Evolutionary conservation across 2,888 invertebrate species (phyloP).

Genomic region (Macrosiphum euphorbiae): DNA sequence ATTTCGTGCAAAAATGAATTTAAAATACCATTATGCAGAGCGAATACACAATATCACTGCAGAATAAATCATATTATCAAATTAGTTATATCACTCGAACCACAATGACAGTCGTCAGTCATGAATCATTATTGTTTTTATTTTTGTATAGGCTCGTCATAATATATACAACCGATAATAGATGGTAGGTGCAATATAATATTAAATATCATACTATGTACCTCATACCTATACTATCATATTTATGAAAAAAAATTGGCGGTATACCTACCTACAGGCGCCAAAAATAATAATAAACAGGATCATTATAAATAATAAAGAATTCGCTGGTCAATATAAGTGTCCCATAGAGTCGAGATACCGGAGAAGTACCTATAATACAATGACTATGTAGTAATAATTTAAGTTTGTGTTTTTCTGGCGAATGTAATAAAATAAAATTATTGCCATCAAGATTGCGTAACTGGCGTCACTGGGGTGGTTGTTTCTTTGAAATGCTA

Average conservation of each 20-base stretch:
- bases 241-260: background rate
- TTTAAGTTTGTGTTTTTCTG: background rate
- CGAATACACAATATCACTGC: background rate
- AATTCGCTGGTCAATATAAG: background rate
- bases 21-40: background rate
- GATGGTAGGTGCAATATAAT: background rate
- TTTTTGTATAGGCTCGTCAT: background rate
- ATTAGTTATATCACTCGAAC: background rate
- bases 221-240: background rate
- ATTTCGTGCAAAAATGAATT: constrained; percentile 16
- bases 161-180: background rate
- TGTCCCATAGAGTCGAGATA: background rate
- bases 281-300: background rate
- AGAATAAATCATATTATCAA: background rate
- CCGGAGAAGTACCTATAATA: background rate
- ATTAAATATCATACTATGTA: too few species aligned
- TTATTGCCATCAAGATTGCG: background rate
- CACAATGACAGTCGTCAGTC: background rate
- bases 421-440: background rate
- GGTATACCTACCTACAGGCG: background rate
- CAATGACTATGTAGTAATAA: background rate
- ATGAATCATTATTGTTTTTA: background rate
- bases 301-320: background rate
- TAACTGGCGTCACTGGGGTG: background rate
- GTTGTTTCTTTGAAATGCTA: background rate